phyloP scores from a whole-genome alignment of 2,888 invertebrate species.

The Drosophila demipolita region DNA sequence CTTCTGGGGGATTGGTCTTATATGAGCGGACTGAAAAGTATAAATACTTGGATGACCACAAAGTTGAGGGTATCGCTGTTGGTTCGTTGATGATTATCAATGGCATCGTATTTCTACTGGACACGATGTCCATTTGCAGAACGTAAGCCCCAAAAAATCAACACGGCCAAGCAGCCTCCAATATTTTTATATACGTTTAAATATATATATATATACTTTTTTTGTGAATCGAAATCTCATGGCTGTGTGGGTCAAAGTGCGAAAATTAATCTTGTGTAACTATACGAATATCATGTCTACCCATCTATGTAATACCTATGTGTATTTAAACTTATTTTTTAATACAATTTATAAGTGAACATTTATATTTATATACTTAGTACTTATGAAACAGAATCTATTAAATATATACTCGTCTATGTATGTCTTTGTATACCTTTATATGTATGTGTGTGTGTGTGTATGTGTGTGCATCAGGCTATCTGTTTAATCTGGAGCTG shows the following conservation, averaged over 20 bases:
- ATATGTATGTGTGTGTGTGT: conserved; percentile 10
- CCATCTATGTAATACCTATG: conserved; percentile 18
- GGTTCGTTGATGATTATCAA: conserved; percentile 83
- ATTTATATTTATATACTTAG: conserved; percentile 31
- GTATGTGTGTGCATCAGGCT: conserved; percentile 6
- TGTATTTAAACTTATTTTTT: conserved; percentile 22
- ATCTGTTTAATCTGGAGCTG: conserved; percentile 25
- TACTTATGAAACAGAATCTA: conserved; percentile 58
- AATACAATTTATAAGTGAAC: conserved; percentile 8
- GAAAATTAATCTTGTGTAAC: conserved; percentile 53
- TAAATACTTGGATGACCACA: conserved; percentile 17
- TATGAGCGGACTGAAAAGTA: conserved; percentile 70
- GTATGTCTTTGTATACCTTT: conserved; percentile 14
- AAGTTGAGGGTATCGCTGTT: too few species aligned
- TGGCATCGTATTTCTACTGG: conserved; percentile 82
- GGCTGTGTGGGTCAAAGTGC: conserved; percentile 44
- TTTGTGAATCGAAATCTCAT: conserved; percentile 57
- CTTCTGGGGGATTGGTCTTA: conserved; percentile 83
- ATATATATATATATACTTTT: conserved; percentile 37
- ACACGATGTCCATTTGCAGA: conserved; percentile 83
- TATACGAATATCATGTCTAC: conserved; percentile 47
- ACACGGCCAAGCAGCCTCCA: conserved; percentile 3
- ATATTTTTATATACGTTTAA: conserved; percentile 12
- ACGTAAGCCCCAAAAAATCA: conserved; percentile 71
- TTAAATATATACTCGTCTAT: conserved; percentile 39